Base-by-base conservation (phyloP, 2,888 invertebrate genomes). In the Tiliacea aurago region DNA sequence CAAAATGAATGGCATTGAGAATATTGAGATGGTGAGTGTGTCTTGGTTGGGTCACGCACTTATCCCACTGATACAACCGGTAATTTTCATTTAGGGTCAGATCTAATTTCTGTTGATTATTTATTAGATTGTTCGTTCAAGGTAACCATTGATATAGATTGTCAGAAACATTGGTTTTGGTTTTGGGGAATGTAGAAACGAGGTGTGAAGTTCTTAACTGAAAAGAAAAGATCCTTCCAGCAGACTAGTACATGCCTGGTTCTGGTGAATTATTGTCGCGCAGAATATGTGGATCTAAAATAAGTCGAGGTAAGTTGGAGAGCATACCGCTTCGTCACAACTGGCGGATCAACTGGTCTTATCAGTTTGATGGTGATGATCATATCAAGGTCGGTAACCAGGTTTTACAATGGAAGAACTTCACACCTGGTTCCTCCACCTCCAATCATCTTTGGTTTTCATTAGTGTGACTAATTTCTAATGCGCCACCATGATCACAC, bases 401-500 rank as follows among this genome's bases (percentile, higher is more conserved):
- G 23, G 11, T 23, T 65, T n/a, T n/a, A n/a, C n/a, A n/a, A 37
- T 37, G 11, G 18, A 37, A 15, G 10, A n/a, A 37, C 4, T 37
- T 64, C n/a, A 6, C 18, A 51, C 4, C 3, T 6, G 28, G 6
- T 61, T 23, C 5, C 5, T 23, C 28, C 20, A 33, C 9, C n/a
- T 64, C 20, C n/a, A 64, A 47, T 15, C 18, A 13, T 7, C 41
- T 63, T 45, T 45, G 2, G 28, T 49, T 67, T 41, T 15, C 67
- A 67, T 67, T 69, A 68, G 20, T 70, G 11, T 13, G 11, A 70
- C n/a, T 67, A 43, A 41, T n/a, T 51, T 23, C 15, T 23, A 18
- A 1, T 1, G 4, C 7, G 0, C 23, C 7, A 9, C 28, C 15
- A 9, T 37, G 37, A 33, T 33, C 33, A 33, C 33, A 33, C 33